Evolutionary conservation across 2,888 invertebrate species (phyloP).

Genomic region (Rhaphigaster nebulosa): DNA sequence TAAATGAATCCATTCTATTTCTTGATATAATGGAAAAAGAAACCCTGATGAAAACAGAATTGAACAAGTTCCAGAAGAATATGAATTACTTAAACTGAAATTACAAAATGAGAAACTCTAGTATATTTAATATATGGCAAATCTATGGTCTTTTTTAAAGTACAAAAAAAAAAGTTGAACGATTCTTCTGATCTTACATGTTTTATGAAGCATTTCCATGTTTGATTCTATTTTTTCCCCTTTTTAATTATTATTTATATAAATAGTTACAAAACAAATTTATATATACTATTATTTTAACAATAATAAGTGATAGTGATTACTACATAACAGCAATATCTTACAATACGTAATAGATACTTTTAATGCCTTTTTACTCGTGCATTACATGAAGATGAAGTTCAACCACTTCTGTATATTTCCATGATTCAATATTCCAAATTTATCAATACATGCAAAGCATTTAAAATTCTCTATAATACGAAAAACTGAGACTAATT

Average conservation of each 20-base stretch:
- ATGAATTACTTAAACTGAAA: neutral
- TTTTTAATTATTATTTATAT: constrained; percentile 38
- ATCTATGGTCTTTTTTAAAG: neutral
- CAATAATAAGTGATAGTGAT: constrained; percentile 24
- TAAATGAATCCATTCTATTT: neutral
- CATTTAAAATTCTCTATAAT: constrained; percentile 4
- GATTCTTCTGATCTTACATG: constrained; percentile 36
- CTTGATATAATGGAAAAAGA: neutral
- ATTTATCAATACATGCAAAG: constrained; percentile 4
- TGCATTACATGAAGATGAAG: constrained; percentile 9
- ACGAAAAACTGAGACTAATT: constrained; percentile 13
- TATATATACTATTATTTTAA: constrained; percentile 4
- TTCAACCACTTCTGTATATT: neutral
- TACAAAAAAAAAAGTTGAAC: neutral
- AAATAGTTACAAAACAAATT: constrained; percentile 44
- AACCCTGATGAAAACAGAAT: neutral
- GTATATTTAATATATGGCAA: neutral
- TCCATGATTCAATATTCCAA: constrained; percentile 3
- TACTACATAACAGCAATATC: constrained; percentile 20
- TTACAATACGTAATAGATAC: constrained; percentile 14
- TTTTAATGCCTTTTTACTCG: constrained; percentile 19
- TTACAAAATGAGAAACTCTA: neutral
- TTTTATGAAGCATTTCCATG: constrained; percentile 13
- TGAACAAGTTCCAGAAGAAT: neutral
- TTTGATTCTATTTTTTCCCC: constrained; percentile 43